A percentile compares a stretch with the other conserved stretches of the same genome.
These are phyloP conservation scores for Phylloscopus trochiloides DNA, from an alignment of 2,113 vertebrate species.

Conservation along the genomic window DNA sequence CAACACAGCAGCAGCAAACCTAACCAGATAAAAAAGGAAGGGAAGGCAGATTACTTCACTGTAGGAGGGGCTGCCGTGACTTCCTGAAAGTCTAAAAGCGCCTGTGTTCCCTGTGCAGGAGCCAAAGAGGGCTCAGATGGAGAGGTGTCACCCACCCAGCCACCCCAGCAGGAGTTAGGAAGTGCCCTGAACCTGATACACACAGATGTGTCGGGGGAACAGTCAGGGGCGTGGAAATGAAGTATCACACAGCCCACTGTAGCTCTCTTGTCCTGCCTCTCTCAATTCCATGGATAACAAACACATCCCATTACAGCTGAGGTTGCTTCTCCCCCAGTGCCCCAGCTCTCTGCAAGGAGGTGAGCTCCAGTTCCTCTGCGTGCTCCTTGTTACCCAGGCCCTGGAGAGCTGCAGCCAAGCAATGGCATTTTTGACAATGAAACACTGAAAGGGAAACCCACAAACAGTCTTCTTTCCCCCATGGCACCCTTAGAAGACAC, in stretches of 20 bases:
- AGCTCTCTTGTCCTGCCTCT: not conserved
- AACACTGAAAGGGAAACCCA: not conserved
- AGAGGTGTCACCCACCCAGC: not conserved
- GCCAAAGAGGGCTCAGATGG: not conserved
- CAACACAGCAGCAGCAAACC: not conserved
- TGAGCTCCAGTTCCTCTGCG: not conserved
- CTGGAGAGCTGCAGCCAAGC: not conserved
- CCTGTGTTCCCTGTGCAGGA: not conserved
- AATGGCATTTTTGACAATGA: not conserved
- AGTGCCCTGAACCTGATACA: not conserved
- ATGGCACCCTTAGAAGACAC: not conserved
- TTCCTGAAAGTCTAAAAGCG: not conserved
- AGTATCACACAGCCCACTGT: not conserved
- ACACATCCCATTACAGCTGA: accelerated
- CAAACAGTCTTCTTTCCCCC: not conserved
- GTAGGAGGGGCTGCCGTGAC: not conserved
- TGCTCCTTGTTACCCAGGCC: accelerated
- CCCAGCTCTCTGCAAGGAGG: accelerated
- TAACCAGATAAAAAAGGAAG: not conserved
- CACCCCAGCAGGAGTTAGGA: not conserved
- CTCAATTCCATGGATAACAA: not conserved
- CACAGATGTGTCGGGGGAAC: not conserved
- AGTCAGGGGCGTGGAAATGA: not conserved
- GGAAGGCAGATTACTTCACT: not conserved
- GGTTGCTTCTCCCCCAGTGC: not conserved